Evolutionary conservation across 1,140 invertebrate species (phyloP), one percentile per base, ranked within the genome.

Genomic region (Lepidurus apus): DNA sequence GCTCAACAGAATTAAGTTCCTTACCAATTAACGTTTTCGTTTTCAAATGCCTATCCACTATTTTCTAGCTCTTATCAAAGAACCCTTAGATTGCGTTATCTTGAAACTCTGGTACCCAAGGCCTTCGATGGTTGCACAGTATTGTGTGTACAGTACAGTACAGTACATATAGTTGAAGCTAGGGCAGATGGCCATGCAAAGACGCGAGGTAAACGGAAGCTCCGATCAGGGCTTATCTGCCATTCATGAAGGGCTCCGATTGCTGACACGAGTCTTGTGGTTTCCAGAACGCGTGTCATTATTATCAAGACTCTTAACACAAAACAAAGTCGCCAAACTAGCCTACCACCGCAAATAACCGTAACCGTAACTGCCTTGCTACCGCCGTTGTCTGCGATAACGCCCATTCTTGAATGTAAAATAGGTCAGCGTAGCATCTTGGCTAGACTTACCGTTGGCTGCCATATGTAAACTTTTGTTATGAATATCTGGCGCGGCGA

Each of bases 241-340:
- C 53, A 65, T 65, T 65, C 53, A 65, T 65, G 13, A n/a, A 65
- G 53, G 6, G 17, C 34, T 21, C 53, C 53, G 21, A 65, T 9
- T 9, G 53, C 53, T 65, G 53, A 65, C 53, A 65, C 53, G 53
- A 65, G 53, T n/a, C 53, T 65, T 21, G 53, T 21, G 53, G 53
- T 65, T 65, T 65, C 1, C 53, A 7, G 53, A 13, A 21, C 53
- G 53, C 53, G 53, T 65, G 53, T 65, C 53, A 65, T 65, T 65
- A 65, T 65, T 65, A 65, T 65, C 53, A 65, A 47, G 53, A 65
- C 8, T 9, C 53, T 65, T 65, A 65, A 17, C 53, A 65, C n/a
- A 65, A 13, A 65, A 65, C 17, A 13, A 65, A 65, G 21, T 21
- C 53, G 17, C 21, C 21, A 65, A 65, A n/a, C 53, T 21, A n/a